Base-by-base conservation (phyloP, 2,888 invertebrate genomes). In the Xestia rhomboidea region DNA sequence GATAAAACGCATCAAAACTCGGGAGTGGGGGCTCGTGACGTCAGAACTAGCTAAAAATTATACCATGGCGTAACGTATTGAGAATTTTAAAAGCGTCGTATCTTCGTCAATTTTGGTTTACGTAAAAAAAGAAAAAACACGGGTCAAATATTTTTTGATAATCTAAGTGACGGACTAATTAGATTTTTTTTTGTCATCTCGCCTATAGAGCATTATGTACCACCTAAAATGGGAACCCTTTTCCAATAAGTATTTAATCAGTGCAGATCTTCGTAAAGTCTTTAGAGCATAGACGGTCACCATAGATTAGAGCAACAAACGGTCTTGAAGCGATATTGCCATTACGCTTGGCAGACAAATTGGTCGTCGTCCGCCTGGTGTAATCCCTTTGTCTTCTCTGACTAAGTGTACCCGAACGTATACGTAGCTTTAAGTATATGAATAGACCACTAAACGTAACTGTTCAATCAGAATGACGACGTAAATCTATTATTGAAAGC, bases 321-420 rank as follows among this genome's bases (percentile, higher is more conserved):
- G 51, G 62, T 63, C 67, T 63, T 30, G 49, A 49, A 81, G 34
- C 27, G 27, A 68, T 81, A 68, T 81, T 81, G 62, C 67, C 41
- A 63, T 76, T 76, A 71, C 34, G 70, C 70, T 81, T 51, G 67
- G 41, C 57, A 68, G 76, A 71, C 57, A 71, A 81, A 81, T 81
- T 81, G 70, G 34, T 51, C 21, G 64, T 21, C 34, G n/a, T 75
- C 68, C 62, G 49, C 21, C 30, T 57, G 34, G 18, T 46, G 21
- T 81, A 81, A 81, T 76, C 62, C 70, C 34, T 51, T 81, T 76
- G 82, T 76, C 80, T 76, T 18, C 34, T 57, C 67, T 57, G 5
- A 73, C 54, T 78, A 46, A 41, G 34, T 34, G 38, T 44, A 46
- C 38, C 38, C 34, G 21, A 60, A 60, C 7, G 34, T 60, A 75